Evolutionary conservation across 2,797 vertebrate species (phyloP).

Genomic region (Coregonus ussuriensis): DNA sequence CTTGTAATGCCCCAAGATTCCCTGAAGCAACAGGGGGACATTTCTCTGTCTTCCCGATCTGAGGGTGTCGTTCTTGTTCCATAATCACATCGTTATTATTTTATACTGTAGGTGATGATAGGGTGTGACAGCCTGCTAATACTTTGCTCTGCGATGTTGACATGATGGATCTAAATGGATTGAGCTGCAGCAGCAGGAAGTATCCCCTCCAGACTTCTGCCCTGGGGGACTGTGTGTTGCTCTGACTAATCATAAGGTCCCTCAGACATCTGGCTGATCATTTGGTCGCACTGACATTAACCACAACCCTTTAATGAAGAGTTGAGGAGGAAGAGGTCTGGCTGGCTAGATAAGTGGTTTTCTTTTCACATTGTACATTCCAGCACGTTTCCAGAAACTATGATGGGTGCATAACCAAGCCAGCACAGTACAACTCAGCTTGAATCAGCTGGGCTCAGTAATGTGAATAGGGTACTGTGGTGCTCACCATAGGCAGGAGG

Average conservation of each 20-base stretch:
- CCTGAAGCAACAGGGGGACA: not conserved
- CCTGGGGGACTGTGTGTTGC: not conserved
- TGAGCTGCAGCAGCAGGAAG: not conserved
- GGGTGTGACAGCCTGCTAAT: not conserved
- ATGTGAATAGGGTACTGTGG: too few species aligned
- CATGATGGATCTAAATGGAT: not conserved
- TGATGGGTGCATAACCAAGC: too few species aligned
- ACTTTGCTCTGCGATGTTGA: not conserved
- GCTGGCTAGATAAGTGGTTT: not conserved
- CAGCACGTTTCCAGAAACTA: too few species aligned
- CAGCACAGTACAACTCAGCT: too few species aligned
- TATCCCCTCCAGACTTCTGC: not conserved
- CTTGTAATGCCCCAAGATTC: not conserved
- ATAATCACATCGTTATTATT: not conserved
- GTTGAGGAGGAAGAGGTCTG: not conserved
- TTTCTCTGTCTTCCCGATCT: not conserved
- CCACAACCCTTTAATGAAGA: not conserved
- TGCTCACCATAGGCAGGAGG: constrained; percentile 51
- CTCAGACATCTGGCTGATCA: constrained; percentile 1
- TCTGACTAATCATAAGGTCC: not conserved
- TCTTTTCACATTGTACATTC: too few species aligned
- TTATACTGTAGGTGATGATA: not conserved
- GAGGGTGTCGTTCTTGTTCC: not conserved
- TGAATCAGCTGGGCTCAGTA: too few species aligned
- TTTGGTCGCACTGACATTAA: not conserved